Evolutionary conservation across 2,888 invertebrate genomes (phyloP), one percentile per base, ranked within the genome.

Genomic region (Brachylomia viminalis): DNA sequence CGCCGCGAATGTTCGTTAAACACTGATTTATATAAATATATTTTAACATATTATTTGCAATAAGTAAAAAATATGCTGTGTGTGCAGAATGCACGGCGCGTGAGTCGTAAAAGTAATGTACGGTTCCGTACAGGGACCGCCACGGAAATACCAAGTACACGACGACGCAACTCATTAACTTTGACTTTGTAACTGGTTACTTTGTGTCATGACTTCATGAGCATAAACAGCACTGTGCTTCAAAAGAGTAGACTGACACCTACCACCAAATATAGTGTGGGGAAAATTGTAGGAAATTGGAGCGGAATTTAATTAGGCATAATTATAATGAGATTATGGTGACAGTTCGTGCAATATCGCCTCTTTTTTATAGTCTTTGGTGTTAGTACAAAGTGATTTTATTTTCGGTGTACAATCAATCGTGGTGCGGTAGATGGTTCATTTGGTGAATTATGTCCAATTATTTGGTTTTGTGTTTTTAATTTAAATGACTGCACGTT

Each of bases 391-490:
- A 69, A 81, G 64, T 82, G 66, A 67, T 78, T 87, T 83, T 82
- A 77, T 85, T 85, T 80, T 81, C 71, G 62, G 67, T 59, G 68
- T 45, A 65, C 77, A 70, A 79, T 85, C 79, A 79, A 79, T 81
- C 72, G 67, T 62, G 11, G 67, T 13, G 56, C 38, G 74, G 68
- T 71, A 23, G 74, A 69, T 30, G 79, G 70, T 79, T 75, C 47
- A 85, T 85, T 87, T 75, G 66, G 59, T 64, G 64, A 78, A 75
- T 84, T 81, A 82, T 81, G n/a, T 49, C 56, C 47, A 72, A 76
- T 74, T 74, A 71, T 82, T 69, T 67, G n/a, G 27, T 64, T 76
- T 79, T 64, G 58, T 77, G 65, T 69, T 68, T 59, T 65, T 56
- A 61, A 75, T 56, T 79, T 38, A 82, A 79, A 64, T 65, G 1